phyloP scores from a whole-genome alignment of 2,888 invertebrate genomes.

The Eupithecia pulchellata region DNA sequence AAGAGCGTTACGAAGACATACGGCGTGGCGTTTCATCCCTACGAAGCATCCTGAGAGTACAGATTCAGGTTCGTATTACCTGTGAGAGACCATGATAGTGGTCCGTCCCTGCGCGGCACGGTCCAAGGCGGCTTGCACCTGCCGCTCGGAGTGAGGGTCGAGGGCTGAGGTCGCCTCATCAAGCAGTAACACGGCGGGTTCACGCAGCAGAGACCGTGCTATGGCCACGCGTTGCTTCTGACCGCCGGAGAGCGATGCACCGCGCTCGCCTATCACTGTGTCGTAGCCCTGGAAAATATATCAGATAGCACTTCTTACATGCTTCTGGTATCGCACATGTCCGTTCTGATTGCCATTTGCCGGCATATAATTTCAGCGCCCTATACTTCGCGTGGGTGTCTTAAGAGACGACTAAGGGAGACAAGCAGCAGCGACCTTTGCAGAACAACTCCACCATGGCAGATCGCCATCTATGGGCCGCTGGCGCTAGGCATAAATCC shows the following conservation, averaged over 20 bases:
- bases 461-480: no score
- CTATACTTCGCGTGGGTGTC: no score
- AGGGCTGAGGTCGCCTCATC: constrained; percentile 95
- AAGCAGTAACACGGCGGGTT: constrained; percentile 90
- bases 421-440: no score
- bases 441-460: no score
- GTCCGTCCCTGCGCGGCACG: constrained; percentile 89
- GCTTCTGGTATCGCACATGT: no score
- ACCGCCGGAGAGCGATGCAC: constrained; percentile 92
- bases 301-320: constrained; percentile 1
- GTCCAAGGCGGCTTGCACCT: constrained; percentile 92
- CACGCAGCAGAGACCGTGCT: constrained; percentile 90
- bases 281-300: constrained; percentile 86
- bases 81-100: constrained; percentile 90
- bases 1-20: no score
- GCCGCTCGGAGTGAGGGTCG: constrained; percentile 91
- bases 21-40: background rate
- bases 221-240: constrained; percentile 95
- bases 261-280: constrained; percentile 92
- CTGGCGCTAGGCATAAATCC: no score
- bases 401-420: no score
- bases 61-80: constrained; percentile 49
- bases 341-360: no score
- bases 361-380: no score
- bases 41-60: background rate